A percentile compares a stretch with the other conserved stretches of the same genome.
Evolutionary conservation across 2,888 invertebrate species (phyloP).

Genomic region (Augochlorella aurata): DNA sequence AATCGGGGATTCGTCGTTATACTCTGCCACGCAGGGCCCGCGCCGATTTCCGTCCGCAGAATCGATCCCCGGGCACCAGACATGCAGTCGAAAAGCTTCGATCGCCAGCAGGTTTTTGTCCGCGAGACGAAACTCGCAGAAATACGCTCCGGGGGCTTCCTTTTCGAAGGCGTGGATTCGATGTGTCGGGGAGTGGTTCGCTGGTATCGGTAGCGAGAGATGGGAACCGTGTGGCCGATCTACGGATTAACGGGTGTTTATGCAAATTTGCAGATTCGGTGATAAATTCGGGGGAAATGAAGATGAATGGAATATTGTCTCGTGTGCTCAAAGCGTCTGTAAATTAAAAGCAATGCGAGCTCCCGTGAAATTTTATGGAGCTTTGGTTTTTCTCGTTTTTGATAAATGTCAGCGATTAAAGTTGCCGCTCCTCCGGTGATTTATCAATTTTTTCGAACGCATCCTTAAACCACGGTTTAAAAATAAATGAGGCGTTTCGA

Average conservation of each 20-base stretch:
- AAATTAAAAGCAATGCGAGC: background rate
- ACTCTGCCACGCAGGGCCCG: background rate
- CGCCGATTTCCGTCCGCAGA: conserved; percentile 22
- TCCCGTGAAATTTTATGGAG: background rate
- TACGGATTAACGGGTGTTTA: background rate
- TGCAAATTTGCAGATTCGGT: background rate
- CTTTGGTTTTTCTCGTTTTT: background rate
- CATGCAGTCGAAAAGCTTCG: background rate
- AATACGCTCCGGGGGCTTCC: background rate
- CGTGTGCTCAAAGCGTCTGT: background rate
- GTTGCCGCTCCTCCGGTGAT: no score
- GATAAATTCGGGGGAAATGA: conserved; percentile 47
- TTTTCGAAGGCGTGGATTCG: background rate
- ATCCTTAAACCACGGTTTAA: no score
- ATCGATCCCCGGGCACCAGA: background rate
- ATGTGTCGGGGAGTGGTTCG: background rate
- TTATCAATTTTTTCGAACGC: no score
- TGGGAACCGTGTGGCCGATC: background rate
- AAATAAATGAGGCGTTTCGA: no score
- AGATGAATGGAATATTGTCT: conserved; percentile 1
- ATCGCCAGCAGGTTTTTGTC: background rate
- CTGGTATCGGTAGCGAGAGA: background rate
- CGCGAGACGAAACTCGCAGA: background rate
- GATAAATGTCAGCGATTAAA: background rate
- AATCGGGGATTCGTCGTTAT: conserved; percentile 53